phyloP scores from a whole-genome alignment of 2,888 invertebrate species.

The Spatulosminthurus flaviceps region DNA sequence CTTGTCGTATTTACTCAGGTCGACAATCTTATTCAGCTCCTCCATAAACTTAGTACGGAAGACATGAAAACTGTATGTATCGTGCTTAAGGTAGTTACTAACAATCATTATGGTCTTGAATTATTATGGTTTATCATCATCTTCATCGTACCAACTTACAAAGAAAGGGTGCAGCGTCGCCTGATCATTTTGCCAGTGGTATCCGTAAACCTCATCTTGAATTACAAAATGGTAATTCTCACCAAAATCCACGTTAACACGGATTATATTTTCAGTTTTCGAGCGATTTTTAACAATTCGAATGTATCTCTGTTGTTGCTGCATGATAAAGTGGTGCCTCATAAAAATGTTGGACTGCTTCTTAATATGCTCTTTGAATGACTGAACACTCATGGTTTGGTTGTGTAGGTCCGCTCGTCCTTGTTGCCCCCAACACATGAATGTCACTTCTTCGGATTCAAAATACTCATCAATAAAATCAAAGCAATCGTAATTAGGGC shows the following conservation, averaged over 20 bases:
- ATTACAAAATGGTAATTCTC: slow-evolving; percentile 59
- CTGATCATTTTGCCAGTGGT: slow-evolving; percentile 60
- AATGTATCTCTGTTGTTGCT: too few relatives aligned
- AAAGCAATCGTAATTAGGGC: too few relatives aligned
- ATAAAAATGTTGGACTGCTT: too few relatives aligned
- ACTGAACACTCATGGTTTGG: too few relatives aligned
- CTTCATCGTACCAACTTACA: too few relatives aligned
- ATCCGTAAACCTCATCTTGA: slow-evolving; percentile 60
- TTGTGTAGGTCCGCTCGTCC: too few relatives aligned
- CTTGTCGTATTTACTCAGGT: slow-evolving; percentile 39
- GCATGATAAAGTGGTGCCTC: too few relatives aligned
- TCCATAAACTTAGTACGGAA: slow-evolving; percentile 48
- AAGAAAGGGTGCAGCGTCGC: slow-evolving; percentile 60
- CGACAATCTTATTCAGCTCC: not conserved
- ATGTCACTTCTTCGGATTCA: too few relatives aligned
- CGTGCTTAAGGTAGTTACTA: slow-evolving; percentile 55
- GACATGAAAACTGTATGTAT: slow-evolving; percentile 50
- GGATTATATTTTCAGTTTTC: not conserved
- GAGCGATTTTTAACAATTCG: too few relatives aligned
- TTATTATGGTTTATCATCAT: not conserved
- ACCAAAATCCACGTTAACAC: slow-evolving; percentile 60
- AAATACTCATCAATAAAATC: too few relatives aligned
- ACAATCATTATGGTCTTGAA: slow-evolving; percentile 45
- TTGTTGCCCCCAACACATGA: too few relatives aligned
- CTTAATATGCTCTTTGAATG: too few relatives aligned